Base-by-base conservation (phyloP, 2,797 vertebrate species). In the Tachyglossus aculeatus region DNA sequence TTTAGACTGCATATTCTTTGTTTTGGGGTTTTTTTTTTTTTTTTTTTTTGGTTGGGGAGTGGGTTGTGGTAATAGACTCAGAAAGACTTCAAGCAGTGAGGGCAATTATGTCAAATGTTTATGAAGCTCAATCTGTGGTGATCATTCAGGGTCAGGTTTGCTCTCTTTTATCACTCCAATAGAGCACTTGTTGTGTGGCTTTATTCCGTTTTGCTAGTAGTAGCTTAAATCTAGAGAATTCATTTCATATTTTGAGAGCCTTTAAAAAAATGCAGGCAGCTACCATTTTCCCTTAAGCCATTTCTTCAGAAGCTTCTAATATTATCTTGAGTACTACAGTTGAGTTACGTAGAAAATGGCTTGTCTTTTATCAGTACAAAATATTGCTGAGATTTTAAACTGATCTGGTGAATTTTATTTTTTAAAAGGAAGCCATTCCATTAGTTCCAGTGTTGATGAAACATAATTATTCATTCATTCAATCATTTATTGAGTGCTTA, bases 41-140 rank as follows among this genome's bases (percentile, higher is more conserved):
- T 47, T n/a, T 22, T n/a, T n/a, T n/a, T n/a, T n/a, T n/a, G n/a
- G n/a, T n/a, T n/a, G n/a, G n/a, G n/a, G n/a, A n/a, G n/a, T n/a
- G n/a, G n/a, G n/a, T n/a, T n/a, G 2, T 31, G 9, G 38, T 9
- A 34, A 18, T 6, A 31, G 22, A 77, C 64, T 10, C 0, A 33
- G 31, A 27, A 33, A 0, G 7, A 44, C 70, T 65, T 65, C 44
- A 57, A 74, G 45, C 12, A 60, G 51, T 40, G 50, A 51, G 60
- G 51, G 50, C 34, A 44, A n/a, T 77, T 66, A 67, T 48, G 82
- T 61, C 32, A 78, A 71, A 63, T 81, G 65, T 78, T 81, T 77
- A 71, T 66, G 43, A 71, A 76, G 71, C 66, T 45, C 44, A 61
- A 47, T 48, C 67, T 63, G 29, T 37, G 18, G 34, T 61, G 56